Conservation (phyloP, 2,888 invertebrate genomes). For the Rhodophaea formosa region DNA sequence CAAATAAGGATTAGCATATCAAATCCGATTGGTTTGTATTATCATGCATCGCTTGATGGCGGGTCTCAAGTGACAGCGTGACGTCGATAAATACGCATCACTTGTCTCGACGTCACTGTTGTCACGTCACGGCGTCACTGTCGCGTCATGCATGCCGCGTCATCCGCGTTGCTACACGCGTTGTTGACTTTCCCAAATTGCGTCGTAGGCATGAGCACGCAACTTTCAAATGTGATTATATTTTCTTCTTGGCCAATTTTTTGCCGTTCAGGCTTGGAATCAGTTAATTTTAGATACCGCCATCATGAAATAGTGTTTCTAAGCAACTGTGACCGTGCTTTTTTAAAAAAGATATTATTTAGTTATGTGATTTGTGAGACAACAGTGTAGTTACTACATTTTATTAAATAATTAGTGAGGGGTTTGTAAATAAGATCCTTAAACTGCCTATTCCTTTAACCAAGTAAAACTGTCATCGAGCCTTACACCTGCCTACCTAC, state of each 20-base stretch:
- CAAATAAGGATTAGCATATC: too few relatives aligned
- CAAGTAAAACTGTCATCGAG: too few relatives aligned
- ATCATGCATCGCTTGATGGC: neutral
- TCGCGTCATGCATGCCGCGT: constrained; percentile 53
- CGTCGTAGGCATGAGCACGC: constrained; percentile 53
- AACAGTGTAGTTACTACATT: too few relatives aligned
- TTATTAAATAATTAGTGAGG: too few relatives aligned
- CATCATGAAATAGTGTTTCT: neutral
- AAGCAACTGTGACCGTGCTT: too few relatives aligned
- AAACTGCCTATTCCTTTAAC: too few relatives aligned
- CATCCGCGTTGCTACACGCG: constrained; percentile 48
- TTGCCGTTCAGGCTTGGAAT: neutral
- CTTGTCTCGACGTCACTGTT: constrained; percentile 1
- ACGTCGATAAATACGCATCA: constrained; percentile 15
- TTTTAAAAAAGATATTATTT: too few relatives aligned
- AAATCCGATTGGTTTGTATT: neutral
- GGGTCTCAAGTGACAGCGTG: neutral
- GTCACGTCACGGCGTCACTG: constrained; percentile 40
- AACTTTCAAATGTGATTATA: neutral
- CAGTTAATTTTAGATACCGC: neutral
- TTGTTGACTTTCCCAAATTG: constrained; percentile 64
- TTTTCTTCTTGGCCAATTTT: neutral
- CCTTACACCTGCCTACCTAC: too few relatives aligned
- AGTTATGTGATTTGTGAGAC: too few relatives aligned
- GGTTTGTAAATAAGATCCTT: too few relatives aligned